Conservation (phyloP, 1,140 invertebrate genomes). For the Dolichoris vasculosae region DNA sequence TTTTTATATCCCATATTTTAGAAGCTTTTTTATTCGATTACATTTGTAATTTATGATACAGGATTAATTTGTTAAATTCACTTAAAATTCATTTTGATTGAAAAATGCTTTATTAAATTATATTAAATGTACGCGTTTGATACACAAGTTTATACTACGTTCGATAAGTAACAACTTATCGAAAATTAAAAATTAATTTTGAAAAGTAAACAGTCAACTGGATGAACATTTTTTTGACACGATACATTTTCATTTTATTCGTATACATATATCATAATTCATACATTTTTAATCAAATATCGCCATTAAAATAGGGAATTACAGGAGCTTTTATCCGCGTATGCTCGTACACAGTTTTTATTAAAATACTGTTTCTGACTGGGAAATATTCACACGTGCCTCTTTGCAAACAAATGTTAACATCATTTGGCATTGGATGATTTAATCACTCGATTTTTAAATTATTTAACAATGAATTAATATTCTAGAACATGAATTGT, state of each 20-base stretch:
- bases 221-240: not conserved
- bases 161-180: no score
- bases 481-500: not conserved
- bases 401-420: not conserved
- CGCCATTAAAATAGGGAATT: not conserved
- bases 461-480: not conserved
- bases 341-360: not conserved
- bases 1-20: not conserved
- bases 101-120: not conserved
- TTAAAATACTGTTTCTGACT: constrained; percentile 11
- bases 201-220: no score
- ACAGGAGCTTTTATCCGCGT: not conserved
- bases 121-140: not conserved
- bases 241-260: not conserved
- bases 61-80: no score
- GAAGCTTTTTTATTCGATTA: not conserved
- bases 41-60: no score
- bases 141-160: not conserved
- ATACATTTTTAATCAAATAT: constrained; percentile 11
- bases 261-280: not conserved
- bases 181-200: not conserved
- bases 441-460: not conserved
- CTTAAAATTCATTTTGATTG: no score
- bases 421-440: not conserved
- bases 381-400: constrained; percentile 19